These are phyloP conservation scores for Corythoichthys haematopterus DNA, from an alignment of 2,113 vertebrate species.

Conservation along the genomic window DNA sequence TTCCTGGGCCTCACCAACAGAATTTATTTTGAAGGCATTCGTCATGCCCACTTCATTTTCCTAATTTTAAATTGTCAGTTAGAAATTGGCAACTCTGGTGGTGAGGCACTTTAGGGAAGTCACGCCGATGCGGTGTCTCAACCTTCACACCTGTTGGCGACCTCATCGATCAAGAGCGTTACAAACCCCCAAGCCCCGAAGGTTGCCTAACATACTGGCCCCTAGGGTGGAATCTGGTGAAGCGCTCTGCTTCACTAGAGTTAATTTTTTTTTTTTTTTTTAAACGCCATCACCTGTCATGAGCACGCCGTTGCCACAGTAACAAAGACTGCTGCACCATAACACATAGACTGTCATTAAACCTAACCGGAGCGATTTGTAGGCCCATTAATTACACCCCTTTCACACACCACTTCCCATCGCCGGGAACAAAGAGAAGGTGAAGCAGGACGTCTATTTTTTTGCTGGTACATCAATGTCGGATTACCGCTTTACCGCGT, in stretches of 20 bases:
- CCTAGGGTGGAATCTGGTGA: slow-evolving; percentile 44
- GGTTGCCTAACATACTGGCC: slow-evolving; percentile 41
- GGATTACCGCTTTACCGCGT: slow-evolving; percentile 51
- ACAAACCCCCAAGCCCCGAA: slow-evolving; percentile 42
- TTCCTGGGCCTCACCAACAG: slow-evolving; percentile 51
- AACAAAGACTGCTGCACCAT: slow-evolving; percentile 62
- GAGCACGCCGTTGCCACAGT: slow-evolving; percentile 51
- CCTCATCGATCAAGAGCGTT: slow-evolving; percentile 38
- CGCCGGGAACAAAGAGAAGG: slow-evolving; percentile 63
- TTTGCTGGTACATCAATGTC: slow-evolving; percentile 65
- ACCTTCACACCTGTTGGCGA: slow-evolving; percentile 48
- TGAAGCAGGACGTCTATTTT: slow-evolving; percentile 66
- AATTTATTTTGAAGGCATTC: slow-evolving; percentile 58
- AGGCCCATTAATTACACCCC: slow-evolving; percentile 70
- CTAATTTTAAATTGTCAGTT: slow-evolving; percentile 59
- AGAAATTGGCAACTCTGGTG: slow-evolving; percentile 47
- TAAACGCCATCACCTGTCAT: slow-evolving; percentile 62
- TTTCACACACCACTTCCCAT: slow-evolving; percentile 66
- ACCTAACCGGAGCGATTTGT: slow-evolving; percentile 66
- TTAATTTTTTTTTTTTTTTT: no score
- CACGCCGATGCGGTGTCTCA: slow-evolving; percentile 46
- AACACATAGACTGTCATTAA: slow-evolving; percentile 70
- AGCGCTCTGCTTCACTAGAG: slow-evolving; percentile 63
- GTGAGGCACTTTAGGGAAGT: slow-evolving; percentile 61
- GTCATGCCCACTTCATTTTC: slow-evolving; percentile 67